Percentiles rank a stretch among this genome's conserved stretches.
phyloP scores from a whole-genome alignment of 53 echinoderm and acorn worm species.

The Patiria pectinifera region DNA sequence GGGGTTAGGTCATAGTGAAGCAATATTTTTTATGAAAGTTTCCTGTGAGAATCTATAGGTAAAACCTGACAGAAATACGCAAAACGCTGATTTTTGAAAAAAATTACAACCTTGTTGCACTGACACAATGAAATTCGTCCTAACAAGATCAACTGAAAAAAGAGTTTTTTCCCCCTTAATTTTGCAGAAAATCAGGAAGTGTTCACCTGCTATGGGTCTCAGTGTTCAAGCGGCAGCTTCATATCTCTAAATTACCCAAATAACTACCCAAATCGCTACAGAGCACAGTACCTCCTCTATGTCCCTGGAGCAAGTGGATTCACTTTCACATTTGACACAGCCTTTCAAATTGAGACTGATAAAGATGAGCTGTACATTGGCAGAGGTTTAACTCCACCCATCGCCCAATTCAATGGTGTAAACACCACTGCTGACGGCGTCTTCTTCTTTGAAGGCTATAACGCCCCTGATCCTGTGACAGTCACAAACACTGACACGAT shows the following conservation, averaged over 20 bases:
- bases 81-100: too few relatives aligned
- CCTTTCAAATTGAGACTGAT: conserved; percentile 73
- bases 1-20: too few relatives aligned
- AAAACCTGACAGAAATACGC: too few relatives aligned
- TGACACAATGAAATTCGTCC: too few relatives aligned
- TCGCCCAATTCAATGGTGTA: background rate
- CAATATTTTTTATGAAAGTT: too few relatives aligned
- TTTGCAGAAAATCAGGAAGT: conserved; percentile 62
- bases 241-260: conserved; percentile 69
- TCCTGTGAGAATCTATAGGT: too few relatives aligned
- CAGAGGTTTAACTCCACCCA: conserved; percentile 28
- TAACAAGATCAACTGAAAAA: too few relatives aligned
- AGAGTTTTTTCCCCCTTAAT: background rate
- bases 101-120: too few relatives aligned
- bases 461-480: conserved; percentile 49
- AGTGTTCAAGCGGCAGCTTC: conserved; percentile 63
- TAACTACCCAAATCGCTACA: conserved; percentile 68
- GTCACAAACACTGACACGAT: conserved; percentile 66
- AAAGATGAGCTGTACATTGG: conserved; percentile 92
- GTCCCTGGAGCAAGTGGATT: conserved; percentile 75
- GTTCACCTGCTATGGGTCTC: conserved; percentile 82
- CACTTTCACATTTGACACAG: conserved; percentile 67
- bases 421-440: background rate
- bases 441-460: conserved; percentile 74
- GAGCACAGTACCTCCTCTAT: conserved; percentile 84